phyloP scores from a whole-genome alignment of 37 sponge, comb jelly and placozoan species.

The Aplysina aerophoba region DNA sequence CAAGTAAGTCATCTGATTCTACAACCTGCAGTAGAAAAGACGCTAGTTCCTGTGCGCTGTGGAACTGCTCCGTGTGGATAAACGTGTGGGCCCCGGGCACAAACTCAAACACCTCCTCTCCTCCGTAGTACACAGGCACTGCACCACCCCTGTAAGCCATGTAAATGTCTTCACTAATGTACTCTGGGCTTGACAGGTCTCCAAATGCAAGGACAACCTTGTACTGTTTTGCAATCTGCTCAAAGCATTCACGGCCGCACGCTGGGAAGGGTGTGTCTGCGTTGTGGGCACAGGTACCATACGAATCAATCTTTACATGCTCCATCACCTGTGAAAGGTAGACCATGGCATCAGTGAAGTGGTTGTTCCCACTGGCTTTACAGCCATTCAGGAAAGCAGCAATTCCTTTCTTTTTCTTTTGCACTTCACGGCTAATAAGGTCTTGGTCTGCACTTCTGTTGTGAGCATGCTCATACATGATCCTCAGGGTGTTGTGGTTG shows the following conservation, averaged over 20 bases:
- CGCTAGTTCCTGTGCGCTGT: neutral
- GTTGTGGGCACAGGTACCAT: slow-evolving; percentile 32
- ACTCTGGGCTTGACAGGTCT: neutral
- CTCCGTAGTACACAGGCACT: slow-evolving; percentile 18
- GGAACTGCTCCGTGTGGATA: slow-evolving; percentile 13
- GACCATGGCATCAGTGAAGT: neutral
- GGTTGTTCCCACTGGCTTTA: neutral
- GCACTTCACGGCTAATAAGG: neutral
- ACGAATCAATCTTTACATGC: slow-evolving; percentile 11
- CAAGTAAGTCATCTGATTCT: neutral
- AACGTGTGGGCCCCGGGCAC: slow-evolving; percentile 26
- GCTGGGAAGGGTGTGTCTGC: neutral
- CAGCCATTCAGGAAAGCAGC: slow-evolving; percentile 28
- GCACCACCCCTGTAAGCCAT: slow-evolving; percentile 16
- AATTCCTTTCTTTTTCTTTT: neutral
- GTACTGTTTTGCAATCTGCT: slow-evolving; percentile 12
- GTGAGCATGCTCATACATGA: neutral
- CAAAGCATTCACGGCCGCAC: neutral
- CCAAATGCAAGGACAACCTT: slow-evolving; percentile 20
- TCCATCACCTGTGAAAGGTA: slow-evolving; percentile 11
- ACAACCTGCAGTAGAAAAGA: neutral
- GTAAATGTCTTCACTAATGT: slow-evolving; percentile 23
- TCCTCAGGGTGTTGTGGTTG: neutral
- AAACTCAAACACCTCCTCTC: slow-evolving; percentile 5
- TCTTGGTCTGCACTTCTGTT: neutral